Base-by-base conservation (phyloP, 64 coral and sea anemone species). In the Acropora yongei region DNA sequence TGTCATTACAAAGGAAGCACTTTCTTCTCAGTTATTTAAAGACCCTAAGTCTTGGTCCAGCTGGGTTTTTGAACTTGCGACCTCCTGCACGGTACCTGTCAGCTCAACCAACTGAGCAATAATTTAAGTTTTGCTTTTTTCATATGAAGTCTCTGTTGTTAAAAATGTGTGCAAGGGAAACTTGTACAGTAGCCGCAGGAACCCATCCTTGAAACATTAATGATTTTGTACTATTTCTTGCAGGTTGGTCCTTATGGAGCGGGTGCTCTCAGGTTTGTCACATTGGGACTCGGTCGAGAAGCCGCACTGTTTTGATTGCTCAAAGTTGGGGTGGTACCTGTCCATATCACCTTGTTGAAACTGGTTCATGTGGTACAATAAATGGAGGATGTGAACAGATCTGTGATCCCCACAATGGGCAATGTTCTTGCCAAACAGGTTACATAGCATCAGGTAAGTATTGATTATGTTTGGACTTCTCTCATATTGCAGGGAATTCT, bases 351-450 rank as follows among this genome's bases (percentile, higher is more conserved):
- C 55, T 91, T 6, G 16, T 16, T 48, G 78, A 94, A 50, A 49
- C 14, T 53, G 39, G 43, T 41, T 14, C 40, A 8, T 97, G 95
- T 94, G 92, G 95, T 1, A 44, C 80, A 74, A 20, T 44, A n/a
- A 94, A 94, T 48, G 91, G 91, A 66, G 92, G 95, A 10, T 97
- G 95, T 79, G 44, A 84, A 4, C 86, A 87, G 8, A 12, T 19
- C 18, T 97, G 95, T 72, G 61, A 72, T 78, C n/a, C 48, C 41
- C 14, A 42, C 40, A 87, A 16, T 93, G 95, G 95, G 39, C 50
- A 49, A 2, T 96, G 95, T 6, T 93, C 80, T 61, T 96, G 95
- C 90, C 58, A 43, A 57, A 7, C 55, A 53, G 91, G 91, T 8
- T 96, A 87, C 19, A 42, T n/a, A 55, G 4, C 68, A 20, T 87